phyloP scores from a whole-genome alignment of 2,113 vertebrate species.

The Mesocricetus auratus region DNA sequence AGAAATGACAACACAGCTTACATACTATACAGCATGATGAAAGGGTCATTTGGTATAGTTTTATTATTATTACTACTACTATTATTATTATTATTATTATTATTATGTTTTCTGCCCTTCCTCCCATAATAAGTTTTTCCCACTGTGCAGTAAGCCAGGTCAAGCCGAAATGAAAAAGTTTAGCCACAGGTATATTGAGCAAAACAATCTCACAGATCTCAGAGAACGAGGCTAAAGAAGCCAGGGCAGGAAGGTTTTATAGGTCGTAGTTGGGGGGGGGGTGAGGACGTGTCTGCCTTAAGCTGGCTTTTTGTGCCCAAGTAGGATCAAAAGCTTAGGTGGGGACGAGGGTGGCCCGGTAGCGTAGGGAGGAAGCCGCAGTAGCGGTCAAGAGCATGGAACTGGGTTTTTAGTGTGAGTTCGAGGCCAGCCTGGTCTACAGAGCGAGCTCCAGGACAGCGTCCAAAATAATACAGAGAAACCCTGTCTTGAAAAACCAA shows the following conservation, averaged over 20 bases:
- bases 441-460: too few species aligned
- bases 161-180: not conserved
- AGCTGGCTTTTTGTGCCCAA: not conserved
- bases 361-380: not conserved
- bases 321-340: not conserved
- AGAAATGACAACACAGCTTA: constrained; percentile 88
- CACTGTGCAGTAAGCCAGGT: not conserved
- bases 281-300: not conserved
- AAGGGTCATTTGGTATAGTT: not conserved
- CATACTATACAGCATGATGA: not conserved
- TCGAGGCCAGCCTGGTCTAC: too few species aligned
- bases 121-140: not conserved
- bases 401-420: not conserved
- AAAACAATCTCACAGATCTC: not conserved
- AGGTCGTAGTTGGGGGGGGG: rapidly evolving
- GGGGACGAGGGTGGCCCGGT: not conserved
- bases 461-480: too few species aligned
- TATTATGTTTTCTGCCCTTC: not conserved
- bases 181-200: not conserved
- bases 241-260: not conserved
- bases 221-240: not conserved
- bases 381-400: not conserved
- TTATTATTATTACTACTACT: not conserved
- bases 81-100: not conserved
- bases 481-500: too few species aligned